Base-by-base conservation (phyloP, 2,797 vertebrate species). In the Alcedo quadribrachys region DNA sequence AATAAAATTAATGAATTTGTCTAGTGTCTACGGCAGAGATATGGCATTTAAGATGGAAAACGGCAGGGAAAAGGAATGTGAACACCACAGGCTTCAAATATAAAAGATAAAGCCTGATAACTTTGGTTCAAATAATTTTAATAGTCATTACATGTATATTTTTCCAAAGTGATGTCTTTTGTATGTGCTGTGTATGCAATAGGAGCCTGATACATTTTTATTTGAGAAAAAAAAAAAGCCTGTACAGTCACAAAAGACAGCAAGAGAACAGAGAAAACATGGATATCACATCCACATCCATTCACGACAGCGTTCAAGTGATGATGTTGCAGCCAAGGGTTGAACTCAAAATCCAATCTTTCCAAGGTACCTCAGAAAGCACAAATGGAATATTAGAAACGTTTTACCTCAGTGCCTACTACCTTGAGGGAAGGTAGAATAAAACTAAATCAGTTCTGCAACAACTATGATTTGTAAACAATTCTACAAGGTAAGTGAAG, bases 231-330 rank as follows among this genome's bases (percentile, higher is more conserved):
- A 79, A 89, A 83, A 81, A 73, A 66, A 73, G 96, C 91, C 97
- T 98, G 97, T 97, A 98, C 98, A 98, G 97, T 97, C 97, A 98
- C 95, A 88, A 57, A 77, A 96, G 96, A 97, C 95, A 97, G 90
- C 95, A 98, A 92, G 86, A 97, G 97, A 96, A 84, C 91, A 93
- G 63, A 93, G 90, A 92, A 86, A 96, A 96, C 96, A 97, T 96
- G 66, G 65, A 86, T 33, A 79, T 67, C 92, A 86, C 32, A 79
- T 67, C 92, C 93, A 87, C 81, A 88, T 76, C 93, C 92, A 80
- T 88, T 85, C 84, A 82, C 37, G 24, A 91, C 54, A 60, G 70
- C 8, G 65, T 53, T 91, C 86, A 94, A 92, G 77, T 95, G 96
- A 96, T 75, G 89, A 80, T 81, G 95, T 93, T 20, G 50, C 74